phyloP scores from a whole-genome alignment of 2,888 invertebrate species.

The Pyrrhosoma nymphula region DNA sequence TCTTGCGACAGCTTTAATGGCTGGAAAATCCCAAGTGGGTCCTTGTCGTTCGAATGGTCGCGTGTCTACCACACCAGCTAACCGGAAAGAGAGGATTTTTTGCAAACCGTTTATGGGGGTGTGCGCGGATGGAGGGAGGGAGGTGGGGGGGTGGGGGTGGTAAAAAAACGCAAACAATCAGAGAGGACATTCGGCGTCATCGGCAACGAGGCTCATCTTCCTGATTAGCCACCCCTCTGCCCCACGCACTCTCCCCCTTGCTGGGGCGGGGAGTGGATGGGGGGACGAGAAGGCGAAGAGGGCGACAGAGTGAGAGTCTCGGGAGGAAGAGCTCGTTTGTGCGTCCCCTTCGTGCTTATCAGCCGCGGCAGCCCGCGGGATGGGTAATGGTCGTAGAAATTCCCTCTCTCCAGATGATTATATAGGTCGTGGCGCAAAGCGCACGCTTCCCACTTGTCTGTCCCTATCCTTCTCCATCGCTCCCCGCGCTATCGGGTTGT shows the following conservation, averaged over 20 bases:
- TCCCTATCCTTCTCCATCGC: background rate
- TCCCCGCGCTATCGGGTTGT: background rate
- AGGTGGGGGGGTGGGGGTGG: background rate
- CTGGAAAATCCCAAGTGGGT: background rate
- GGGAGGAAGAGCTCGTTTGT: conserved; percentile 35
- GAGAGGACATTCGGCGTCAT: background rate
- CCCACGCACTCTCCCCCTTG: background rate
- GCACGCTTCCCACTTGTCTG: conserved; percentile 57
- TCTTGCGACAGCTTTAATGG: conserved; percentile 2
- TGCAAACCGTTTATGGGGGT: background rate
- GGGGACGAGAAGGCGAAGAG: background rate
- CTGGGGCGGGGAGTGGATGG: background rate
- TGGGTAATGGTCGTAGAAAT: background rate
- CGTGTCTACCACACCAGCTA: background rate
- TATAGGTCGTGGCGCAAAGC: conserved; percentile 27
- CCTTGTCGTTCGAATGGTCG: background rate
- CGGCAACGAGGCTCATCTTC: background rate
- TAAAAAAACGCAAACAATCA: background rate
- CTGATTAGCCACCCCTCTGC: background rate
- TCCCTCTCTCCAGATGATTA: background rate
- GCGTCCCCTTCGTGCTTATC: background rate
- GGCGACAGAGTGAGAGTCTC: background rate
- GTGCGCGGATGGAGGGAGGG: background rate
- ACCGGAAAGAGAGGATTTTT: background rate
- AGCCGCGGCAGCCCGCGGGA: background rate